These are phyloP conservation scores for Anseranas semipalmata DNA, from an alignment of 2,113 vertebrate species.

Conservation along the genomic window DNA sequence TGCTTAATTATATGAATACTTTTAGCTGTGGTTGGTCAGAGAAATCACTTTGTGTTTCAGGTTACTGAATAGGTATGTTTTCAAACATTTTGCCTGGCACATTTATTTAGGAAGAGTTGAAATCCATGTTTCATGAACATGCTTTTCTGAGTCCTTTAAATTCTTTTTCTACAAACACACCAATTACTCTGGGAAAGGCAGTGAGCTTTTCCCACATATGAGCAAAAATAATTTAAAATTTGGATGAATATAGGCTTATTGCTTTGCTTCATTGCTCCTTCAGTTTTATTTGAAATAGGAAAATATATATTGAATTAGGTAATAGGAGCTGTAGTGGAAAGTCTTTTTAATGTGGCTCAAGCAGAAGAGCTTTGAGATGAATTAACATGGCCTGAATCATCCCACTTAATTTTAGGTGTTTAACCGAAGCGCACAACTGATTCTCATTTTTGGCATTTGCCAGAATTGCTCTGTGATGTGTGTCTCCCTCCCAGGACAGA, in stretches of 20 bases:
- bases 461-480: background rate
- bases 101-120: background rate
- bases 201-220: background rate
- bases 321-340: background rate
- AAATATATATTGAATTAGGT: conserved; percentile 8
- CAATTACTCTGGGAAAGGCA: background rate
- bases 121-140: background rate
- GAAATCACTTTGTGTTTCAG: background rate
- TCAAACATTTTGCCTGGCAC: background rate
- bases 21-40: background rate
- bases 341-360: background rate
- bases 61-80: background rate
- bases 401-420: background rate
- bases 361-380: background rate
- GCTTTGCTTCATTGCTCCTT: conserved; percentile 12
- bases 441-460: background rate
- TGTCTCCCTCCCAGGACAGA: background rate
- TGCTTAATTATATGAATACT: background rate
- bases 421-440: background rate
- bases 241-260: background rate
- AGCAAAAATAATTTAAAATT: conserved; percentile 39
- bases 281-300: conserved; percentile 22
- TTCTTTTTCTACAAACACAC: background rate
- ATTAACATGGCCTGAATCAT: background rate
- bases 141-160: background rate